phyloP scores from a whole-genome alignment of 2,888 invertebrate species.

The Leucozona laternaria region DNA sequence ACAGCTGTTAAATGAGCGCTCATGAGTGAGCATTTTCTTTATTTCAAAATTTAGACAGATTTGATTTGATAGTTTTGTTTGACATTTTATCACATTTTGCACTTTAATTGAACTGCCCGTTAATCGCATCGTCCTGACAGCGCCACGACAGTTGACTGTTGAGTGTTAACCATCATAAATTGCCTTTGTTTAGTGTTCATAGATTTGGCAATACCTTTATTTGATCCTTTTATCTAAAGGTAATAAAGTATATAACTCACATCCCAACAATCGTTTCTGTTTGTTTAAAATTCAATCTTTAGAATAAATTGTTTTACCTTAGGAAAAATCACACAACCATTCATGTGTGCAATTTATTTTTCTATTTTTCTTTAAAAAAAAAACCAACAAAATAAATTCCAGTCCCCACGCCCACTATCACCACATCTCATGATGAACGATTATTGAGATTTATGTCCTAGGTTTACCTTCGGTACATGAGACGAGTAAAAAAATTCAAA shows the following conservation, averaged over 20 bases:
- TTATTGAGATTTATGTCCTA: slow-evolving; percentile 82
- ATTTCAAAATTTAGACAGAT: no score
- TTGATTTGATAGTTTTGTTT: no score
- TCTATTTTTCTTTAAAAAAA: slow-evolving; percentile 5
- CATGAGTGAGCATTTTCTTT: no score
- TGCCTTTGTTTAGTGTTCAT: neutral
- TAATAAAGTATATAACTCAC: neutral
- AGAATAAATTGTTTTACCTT: neutral
- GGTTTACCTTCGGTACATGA: slow-evolving; percentile 48
- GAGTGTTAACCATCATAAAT: no score
- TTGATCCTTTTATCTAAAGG: neutral
- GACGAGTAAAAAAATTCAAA: slow-evolving; percentile 36
- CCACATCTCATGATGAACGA: slow-evolving; percentile 80
- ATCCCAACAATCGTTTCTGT: neutral
- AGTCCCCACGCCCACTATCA: slow-evolving; percentile 27
- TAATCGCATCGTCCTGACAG: no score
- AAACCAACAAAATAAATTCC: slow-evolving; percentile 14
- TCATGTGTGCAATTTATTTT: slow-evolving; percentile 34
- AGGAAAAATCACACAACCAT: neutral
- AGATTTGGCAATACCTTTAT: neutral
- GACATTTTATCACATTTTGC: no score
- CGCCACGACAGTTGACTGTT: no score
- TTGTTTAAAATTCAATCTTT: neutral
- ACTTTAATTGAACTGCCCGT: no score
- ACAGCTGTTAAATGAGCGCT: no score